Percentiles rank a stretch among this genome's conserved stretches.
Conservation (phyloP, 2,888 invertebrate genomes). For the Drosophila anomalata region DNA sequence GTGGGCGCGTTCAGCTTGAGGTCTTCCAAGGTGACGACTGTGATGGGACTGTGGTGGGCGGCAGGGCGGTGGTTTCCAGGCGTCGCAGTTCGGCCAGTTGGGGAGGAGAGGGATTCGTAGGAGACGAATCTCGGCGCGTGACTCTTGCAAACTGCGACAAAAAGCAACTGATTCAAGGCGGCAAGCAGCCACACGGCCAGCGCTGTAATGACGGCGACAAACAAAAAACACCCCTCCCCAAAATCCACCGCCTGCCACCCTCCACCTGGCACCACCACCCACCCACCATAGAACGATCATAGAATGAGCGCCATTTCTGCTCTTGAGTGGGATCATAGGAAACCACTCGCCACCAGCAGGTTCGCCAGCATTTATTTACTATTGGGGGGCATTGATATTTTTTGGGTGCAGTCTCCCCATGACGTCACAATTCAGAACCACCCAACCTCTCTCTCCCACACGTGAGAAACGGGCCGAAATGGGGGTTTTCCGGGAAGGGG, state of each 20-base stretch:
- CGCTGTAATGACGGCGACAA: conserved; percentile 37
- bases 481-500: background rate
- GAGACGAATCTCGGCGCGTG: conserved; percentile 36
- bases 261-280: background rate
- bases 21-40: conserved; percentile 47
- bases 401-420: conserved; percentile 36
- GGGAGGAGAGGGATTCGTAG: background rate
- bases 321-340: conserved; percentile 34
- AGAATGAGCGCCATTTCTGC: conserved; percentile 6
- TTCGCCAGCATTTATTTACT: conserved; percentile 13
- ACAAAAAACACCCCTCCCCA: conserved; percentile 37
- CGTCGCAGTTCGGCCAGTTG: conserved; percentile 5
- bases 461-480: conserved; percentile 33
- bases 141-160: conserved; percentile 46
- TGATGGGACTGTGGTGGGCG: background rate
- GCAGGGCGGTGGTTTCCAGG: background rate
- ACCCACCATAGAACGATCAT: conserved; percentile 15
- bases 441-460: conserved; percentile 13
- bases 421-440: conserved; percentile 21
- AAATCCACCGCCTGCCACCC: background rate
- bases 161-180: conserved; percentile 50
- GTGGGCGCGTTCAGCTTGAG: conserved; percentile 76
- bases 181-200: conserved; percentile 27
- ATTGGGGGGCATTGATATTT: background rate
- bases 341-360: conserved; percentile 9